phyloP scores from a whole-genome alignment of 2,888 invertebrate genomes.

The Drosophila colorata region DNA sequence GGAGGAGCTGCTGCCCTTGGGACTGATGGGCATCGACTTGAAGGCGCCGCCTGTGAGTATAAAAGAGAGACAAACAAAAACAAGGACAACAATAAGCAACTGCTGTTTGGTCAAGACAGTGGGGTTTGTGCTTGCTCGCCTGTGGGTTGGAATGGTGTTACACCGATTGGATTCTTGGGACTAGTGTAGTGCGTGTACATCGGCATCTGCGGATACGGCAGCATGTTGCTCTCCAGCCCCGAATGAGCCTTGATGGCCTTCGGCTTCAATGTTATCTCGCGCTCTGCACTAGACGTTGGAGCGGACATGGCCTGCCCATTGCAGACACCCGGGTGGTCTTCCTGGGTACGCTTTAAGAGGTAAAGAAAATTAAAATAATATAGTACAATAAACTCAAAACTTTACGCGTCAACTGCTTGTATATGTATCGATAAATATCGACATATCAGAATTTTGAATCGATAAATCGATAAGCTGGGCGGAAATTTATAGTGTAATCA shows the following conservation, averaged over 20 bases:
- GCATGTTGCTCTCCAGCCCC: slow-evolving; percentile 86
- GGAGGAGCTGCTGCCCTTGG: slow-evolving; percentile 84
- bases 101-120: background rate
- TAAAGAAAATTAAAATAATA: no score
- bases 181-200: slow-evolving; percentile 88
- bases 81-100: slow-evolving; percentile 48
- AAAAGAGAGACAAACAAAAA: background rate
- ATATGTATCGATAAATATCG: no score
- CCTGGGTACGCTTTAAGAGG: slow-evolving; percentile 47
- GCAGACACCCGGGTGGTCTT: slow-evolving; percentile 58
- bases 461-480: no score
- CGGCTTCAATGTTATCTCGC: slow-evolving; percentile 93
- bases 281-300: slow-evolving; percentile 76
- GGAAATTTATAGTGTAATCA: no score
- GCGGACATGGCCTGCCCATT: slow-evolving; percentile 69
- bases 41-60: slow-evolving; percentile 91
- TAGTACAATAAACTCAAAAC: no score
- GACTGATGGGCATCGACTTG: slow-evolving; percentile 91
- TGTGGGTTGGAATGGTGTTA: slow-evolving; percentile 95
- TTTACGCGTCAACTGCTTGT: no score
- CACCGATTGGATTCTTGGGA: slow-evolving; percentile 92
- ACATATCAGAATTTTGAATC: no score
- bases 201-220: slow-evolving; percentile 84
- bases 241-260: slow-evolving; percentile 93
- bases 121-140: slow-evolving; percentile 78